Percentiles rank a stretch among this genome's conserved stretches.
Conservation (phyloP, 2,113 vertebrate genomes). For the Halichoeres trimaculatus region DNA sequence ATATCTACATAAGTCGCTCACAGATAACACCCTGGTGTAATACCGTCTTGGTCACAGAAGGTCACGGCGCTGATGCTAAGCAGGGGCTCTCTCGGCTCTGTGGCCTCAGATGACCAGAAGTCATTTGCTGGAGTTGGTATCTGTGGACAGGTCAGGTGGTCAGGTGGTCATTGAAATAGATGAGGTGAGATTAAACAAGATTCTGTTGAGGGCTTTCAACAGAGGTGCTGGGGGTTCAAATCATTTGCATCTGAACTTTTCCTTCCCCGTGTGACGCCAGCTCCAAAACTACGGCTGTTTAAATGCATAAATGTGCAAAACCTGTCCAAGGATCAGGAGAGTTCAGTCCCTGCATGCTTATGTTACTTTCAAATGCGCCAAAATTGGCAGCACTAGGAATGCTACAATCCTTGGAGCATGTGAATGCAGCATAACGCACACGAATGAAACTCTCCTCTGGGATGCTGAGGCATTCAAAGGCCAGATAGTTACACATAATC, state of each 20-base stretch:
- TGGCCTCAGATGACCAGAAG: conserved; percentile 19
- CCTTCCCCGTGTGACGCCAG: not conserved
- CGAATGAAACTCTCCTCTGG: not conserved
- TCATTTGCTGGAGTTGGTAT: conserved; percentile 8
- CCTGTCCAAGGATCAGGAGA: no score
- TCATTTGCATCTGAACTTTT: not conserved
- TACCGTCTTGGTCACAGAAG: conserved; percentile 41
- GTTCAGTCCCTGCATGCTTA: no score
- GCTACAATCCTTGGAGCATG: not conserved
- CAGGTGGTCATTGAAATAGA: conserved; percentile 6
- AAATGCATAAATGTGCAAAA: not conserved
- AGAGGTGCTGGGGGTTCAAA: not conserved
- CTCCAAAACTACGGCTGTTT: not conserved
- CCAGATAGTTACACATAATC: conserved; percentile 25
- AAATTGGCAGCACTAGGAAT: not conserved
- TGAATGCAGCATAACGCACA: not conserved
- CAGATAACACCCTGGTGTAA: conserved; percentile 36
- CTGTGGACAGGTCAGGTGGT: conserved; percentile 9
- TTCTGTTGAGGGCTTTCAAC: conserved; percentile 6
- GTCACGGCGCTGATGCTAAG: conserved; percentile 29
- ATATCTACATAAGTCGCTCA: conserved; percentile 49
- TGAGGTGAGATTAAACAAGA: conserved; percentile 18
- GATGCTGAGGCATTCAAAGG: conserved; percentile 10
- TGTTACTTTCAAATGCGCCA: no score
- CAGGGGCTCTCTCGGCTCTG: not conserved